These are phyloP conservation scores for Halictus quadricinctus DNA, from an alignment of 2,888 invertebrate genomes.

Conservation along the genomic window DNA sequence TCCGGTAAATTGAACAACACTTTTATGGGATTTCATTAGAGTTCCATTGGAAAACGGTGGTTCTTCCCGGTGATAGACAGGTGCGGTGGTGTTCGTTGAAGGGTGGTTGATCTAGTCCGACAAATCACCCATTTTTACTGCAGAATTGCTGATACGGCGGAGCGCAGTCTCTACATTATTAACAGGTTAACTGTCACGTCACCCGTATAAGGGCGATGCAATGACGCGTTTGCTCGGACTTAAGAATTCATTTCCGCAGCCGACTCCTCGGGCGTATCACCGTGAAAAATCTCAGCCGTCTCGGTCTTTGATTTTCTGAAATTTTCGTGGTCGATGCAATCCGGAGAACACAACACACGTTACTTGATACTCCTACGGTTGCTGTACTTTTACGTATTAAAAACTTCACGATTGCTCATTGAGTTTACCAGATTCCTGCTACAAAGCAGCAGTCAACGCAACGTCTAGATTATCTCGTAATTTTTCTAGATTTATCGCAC, in stretches of 20 bases:
- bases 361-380: background rate
- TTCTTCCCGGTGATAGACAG: background rate
- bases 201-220: background rate
- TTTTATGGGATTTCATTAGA: background rate
- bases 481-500: background rate
- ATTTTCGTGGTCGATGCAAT: background rate
- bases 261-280: background rate
- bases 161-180: background rate
- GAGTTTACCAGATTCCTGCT: background rate
- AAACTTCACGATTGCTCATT: background rate
- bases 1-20: slow-evolving; percentile 2
- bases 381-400: background rate
- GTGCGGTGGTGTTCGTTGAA: background rate
- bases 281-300: background rate
- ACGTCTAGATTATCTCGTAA: background rate
- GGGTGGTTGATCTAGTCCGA: background rate
- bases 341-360: background rate
- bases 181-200: background rate
- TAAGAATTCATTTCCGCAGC: background rate
- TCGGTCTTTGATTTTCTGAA: background rate
- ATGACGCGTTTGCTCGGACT: background rate
- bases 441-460: background rate
- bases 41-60: background rate
- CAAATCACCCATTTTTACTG: background rate
- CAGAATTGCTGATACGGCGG: background rate